Conservation (phyloP, 2,797 vertebrate genomes). For the Halcyon leucocephala region DNA sequence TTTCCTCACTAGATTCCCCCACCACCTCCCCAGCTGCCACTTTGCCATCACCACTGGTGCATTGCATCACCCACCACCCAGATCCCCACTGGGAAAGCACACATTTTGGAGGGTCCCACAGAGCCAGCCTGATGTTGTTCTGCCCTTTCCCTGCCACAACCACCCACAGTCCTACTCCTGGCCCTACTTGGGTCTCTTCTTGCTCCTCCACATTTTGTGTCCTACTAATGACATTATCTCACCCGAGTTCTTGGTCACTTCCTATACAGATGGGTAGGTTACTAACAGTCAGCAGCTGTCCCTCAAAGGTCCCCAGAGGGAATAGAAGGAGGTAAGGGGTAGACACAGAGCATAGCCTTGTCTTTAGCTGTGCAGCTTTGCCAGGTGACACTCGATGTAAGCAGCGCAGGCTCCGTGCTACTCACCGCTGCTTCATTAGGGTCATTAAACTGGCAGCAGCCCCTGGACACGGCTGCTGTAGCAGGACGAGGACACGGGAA, state of each 20-base stretch:
- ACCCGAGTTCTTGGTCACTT: background rate
- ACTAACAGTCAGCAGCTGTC: too few species aligned
- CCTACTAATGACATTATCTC: background rate
- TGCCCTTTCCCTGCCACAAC: background rate
- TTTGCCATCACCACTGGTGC: background rate
- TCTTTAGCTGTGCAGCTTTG: too few species aligned
- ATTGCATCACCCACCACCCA: background rate
- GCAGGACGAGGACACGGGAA: background rate
- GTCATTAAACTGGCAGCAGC: background rate
- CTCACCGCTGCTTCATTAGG: background rate
- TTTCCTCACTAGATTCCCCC: background rate
- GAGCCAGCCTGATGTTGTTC: background rate
- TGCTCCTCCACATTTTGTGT: background rate
- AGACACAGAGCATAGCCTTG: background rate
- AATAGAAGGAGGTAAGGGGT: background rate
- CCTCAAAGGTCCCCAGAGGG: background rate
- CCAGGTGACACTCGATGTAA: background rate
- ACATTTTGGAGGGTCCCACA: background rate
- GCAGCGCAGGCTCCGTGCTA: background rate
- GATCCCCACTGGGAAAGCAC: background rate
- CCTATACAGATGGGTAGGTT: rapidly evolving
- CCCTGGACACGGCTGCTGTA: background rate
- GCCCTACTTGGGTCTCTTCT: background rate
- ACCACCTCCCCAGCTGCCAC: background rate
- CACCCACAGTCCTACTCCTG: background rate